phyloP scores from a whole-genome alignment of 2,113 vertebrate genomes.

The Mormyrus iriodes region DNA sequence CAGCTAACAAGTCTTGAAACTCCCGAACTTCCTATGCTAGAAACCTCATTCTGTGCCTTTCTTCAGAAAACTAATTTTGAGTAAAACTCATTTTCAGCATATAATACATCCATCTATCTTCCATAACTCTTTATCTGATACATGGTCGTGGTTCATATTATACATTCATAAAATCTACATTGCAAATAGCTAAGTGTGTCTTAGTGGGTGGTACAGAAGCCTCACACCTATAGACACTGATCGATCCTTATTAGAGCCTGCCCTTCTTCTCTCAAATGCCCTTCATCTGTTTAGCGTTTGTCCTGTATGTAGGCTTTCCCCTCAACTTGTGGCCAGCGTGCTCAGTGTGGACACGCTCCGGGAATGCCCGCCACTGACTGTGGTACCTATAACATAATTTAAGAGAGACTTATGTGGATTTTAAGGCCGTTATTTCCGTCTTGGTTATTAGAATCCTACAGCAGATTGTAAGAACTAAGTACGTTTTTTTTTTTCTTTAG shows the following conservation, averaged over 20 bases:
- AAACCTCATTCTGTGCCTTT: neutral
- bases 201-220: neutral
- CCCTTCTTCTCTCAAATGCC: neutral
- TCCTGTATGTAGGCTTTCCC: neutral
- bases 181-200: neutral
- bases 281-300: neutral
- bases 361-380: neutral
- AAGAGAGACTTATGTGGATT: neutral
- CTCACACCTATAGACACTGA: neutral
- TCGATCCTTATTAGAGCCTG: neutral
- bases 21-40: neutral
- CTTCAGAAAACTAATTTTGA: neutral
- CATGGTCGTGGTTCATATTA: neutral
- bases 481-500: neutral
- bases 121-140: neutral
- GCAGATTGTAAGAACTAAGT: neutral
- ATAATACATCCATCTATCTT: neutral
- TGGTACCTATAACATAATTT: neutral
- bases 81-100: neutral
- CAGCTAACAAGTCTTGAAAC: neutral
- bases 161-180: neutral
- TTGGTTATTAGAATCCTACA: neutral
- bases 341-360: neutral
- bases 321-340: neutral
- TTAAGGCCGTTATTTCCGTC: neutral